Evolutionary conservation across 2,797 vertebrate species (phyloP).

Genomic region (Anas bahamensis): DNA sequence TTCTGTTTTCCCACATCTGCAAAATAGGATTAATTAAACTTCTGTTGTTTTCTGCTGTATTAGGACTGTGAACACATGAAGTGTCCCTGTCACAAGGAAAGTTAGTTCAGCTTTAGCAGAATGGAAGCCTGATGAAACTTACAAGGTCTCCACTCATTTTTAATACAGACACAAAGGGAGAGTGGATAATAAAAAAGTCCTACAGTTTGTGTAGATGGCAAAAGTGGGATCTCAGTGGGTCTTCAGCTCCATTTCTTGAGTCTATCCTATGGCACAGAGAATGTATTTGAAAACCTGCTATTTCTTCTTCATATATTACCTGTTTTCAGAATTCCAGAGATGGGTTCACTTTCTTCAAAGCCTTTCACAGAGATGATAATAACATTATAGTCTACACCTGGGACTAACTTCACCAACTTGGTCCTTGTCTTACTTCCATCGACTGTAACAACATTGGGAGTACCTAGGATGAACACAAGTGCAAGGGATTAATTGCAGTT

Average conservation of each 20-base stretch:
- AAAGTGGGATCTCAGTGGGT: not conserved
- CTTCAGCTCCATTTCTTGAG: not conserved
- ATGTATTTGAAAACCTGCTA: not conserved
- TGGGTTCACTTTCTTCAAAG: conserved; percentile 90
- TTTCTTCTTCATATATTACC: conserved; percentile 69
- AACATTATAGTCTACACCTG: conserved; percentile 89
- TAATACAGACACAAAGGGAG: not conserved
- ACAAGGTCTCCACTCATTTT: not conserved
- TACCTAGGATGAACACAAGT: conserved; percentile 76
- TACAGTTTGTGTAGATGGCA: not conserved
- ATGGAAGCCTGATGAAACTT: not conserved
- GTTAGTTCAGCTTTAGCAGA: not conserved
- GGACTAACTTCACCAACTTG: conserved; percentile 85
- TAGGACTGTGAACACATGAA: not conserved
- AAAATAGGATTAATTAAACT: not conserved
- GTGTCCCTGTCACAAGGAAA: not conserved
- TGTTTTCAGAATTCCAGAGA: conserved; percentile 89
- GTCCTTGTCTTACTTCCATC: conserved; percentile 85
- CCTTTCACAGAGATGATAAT: conserved; percentile 88
- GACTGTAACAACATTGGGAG: conserved; percentile 81
- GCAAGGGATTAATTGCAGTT: not conserved
- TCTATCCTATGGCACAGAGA: not conserved
- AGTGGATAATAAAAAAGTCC: not conserved
- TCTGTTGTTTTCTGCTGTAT: not conserved
- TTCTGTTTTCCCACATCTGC: not conserved